These are phyloP conservation scores for Indri indri DNA, from an alignment of 2,113 vertebrate genomes.

Conservation along the genomic window DNA sequence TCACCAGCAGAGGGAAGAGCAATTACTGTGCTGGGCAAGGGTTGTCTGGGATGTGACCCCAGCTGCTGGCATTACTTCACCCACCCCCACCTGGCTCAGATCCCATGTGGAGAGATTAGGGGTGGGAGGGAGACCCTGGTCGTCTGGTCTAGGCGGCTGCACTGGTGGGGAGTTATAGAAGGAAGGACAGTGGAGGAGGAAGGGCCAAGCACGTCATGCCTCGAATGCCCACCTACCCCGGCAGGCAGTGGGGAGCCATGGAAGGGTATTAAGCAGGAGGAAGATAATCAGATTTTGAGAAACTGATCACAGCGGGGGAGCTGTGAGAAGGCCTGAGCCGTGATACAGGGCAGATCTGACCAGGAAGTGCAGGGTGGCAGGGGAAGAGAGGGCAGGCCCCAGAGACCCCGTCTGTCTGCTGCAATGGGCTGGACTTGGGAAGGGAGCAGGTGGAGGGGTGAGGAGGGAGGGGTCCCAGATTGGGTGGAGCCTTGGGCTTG, in stretches of 20 bases:
- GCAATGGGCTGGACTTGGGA: neutral
- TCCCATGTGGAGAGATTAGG: neutral
- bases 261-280: neutral
- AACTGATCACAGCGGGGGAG: neutral
- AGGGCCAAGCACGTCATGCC: neutral
- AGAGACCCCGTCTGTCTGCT: neutral
- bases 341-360: neutral
- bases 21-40: neutral
- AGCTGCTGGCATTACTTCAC: neutral
- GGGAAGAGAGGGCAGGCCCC: neutral
- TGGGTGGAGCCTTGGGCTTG: neutral
- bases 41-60: neutral
- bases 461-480: neutral
- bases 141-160: neutral
- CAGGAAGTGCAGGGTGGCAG: neutral
- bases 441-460: neutral
- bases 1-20: neutral
- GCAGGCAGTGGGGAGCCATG: neutral
- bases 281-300: conserved; percentile 20
- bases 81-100: neutral
- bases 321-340: neutral
- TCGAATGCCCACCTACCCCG: neutral
- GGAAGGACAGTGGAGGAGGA: neutral
- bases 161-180: neutral
- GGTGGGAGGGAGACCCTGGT: neutral